Evolutionary conservation across 2,888 invertebrate genomes (phyloP), one percentile per base, ranked within the genome.

Genomic region (Muscina levida): DNA sequence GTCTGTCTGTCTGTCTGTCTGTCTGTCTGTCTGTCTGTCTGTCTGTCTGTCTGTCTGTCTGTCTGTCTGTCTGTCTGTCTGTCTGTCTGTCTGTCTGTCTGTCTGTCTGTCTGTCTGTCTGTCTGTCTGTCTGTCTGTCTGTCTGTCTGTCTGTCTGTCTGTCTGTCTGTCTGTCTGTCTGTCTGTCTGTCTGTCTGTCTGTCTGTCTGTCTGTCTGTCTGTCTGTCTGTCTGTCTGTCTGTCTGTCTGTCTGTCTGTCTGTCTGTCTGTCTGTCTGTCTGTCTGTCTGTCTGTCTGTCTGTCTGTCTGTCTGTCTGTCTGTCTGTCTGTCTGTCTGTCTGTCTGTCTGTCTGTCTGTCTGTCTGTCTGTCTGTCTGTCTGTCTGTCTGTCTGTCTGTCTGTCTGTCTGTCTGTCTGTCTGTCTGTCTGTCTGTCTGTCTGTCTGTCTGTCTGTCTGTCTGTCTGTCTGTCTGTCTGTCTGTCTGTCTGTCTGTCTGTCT

Each of bases 1-100:
- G 51, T 51, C 51, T 51, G 51, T 51, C 51, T 51, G 51, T 51
- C 51, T 51, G 51, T 51, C 51, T 51, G 51, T 51, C 51, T 51
- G 51, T 51, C 51, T 51, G 51, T 51, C 51, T 51, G 51, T 51
- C 51, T 51, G 51, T 51, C 51, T 51, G 51, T 51, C 51, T 51
- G 51, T 51, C 51, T 51, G 51, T 51, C 51, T 51, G 51, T 51
- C 51, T 51, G 51, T 51, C 51, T 51, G 51, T 51, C 51, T 51
- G 51, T 51, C 51, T 51, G 51, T 51, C 51, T 51, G 51, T 51
- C 51, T 51, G 51, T 51, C 51, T 51, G 51, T 51, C 51, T 51
- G 51, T 51, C 51, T 51, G 51, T 51, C 51, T 51, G 51, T 51
- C 51, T n/a, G 51, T 51, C 51, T 39, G 39, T 39, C 39, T 39